These are phyloP conservation scores for Donacobius atricapilla DNA, from an alignment of 2,113 vertebrate genomes.

Conservation along the genomic window DNA sequence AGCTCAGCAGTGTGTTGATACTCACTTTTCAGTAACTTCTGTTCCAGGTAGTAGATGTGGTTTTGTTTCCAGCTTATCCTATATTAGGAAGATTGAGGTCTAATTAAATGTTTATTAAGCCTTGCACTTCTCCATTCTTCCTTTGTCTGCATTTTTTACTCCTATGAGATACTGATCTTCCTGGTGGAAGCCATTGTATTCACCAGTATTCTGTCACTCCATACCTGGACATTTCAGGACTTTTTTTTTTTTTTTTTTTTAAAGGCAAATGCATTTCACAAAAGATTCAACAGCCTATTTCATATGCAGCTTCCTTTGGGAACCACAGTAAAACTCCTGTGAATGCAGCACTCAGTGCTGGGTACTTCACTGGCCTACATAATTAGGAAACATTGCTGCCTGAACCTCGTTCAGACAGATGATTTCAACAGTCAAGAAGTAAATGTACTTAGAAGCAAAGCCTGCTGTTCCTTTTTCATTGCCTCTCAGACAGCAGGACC, in stretches of 20 bases:
- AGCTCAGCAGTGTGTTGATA: not conserved
- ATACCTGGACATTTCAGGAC: not conserved
- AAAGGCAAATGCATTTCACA: not conserved
- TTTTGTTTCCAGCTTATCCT: not conserved
- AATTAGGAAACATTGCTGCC: conserved; percentile 32
- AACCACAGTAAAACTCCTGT: not conserved
- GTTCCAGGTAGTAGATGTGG: not conserved
- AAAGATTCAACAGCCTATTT: not conserved
- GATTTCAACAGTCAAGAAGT: conserved; percentile 41
- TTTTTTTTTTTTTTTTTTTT: not conserved
- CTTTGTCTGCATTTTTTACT: not conserved
- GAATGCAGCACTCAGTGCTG: not conserved
- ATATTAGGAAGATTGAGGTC: not conserved
- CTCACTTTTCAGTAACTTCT: not conserved
- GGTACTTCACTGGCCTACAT: conserved; percentile 1
- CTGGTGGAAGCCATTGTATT: not conserved
- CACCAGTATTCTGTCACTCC: not conserved
- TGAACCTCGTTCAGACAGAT: not conserved
- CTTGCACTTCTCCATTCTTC: not conserved
- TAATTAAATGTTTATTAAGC: not conserved
- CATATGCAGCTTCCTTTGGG: not conserved
- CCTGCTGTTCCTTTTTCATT: conserved; percentile 23
- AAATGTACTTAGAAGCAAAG: conserved; percentile 31
- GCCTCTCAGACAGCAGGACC: conserved; percentile 18
- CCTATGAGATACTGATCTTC: not conserved